Evolutionary conservation across 2,888 invertebrate genomes (phyloP).

Genomic region (Holacanthella duospinosa): DNA sequence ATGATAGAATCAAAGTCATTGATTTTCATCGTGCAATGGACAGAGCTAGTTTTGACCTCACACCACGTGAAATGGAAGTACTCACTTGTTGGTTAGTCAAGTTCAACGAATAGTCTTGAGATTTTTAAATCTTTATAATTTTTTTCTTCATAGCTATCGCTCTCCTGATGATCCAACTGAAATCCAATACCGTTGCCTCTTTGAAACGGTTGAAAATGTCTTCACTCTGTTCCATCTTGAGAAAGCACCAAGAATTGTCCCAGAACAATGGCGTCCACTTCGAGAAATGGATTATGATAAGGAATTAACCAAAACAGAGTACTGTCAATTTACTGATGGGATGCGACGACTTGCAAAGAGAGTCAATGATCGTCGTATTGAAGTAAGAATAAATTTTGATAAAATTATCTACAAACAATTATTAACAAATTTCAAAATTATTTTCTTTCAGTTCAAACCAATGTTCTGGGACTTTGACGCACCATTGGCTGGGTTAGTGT

Average conservation of each 20-base stretch:
- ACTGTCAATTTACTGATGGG: conserved; percentile 27
- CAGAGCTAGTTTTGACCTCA: conserved; percentile 54
- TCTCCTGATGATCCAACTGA: conserved; percentile 33
- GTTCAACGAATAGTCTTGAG: neutral
- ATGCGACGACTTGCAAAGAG: conserved; percentile 29
- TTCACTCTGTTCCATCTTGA: conserved; percentile 55
- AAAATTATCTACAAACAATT: neutral
- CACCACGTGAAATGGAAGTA: conserved; percentile 56
- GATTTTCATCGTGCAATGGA: conserved; percentile 63
- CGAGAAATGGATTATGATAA: conserved; percentile 36
- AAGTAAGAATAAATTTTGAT: conserved; percentile 15
- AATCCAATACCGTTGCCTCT: conserved; percentile 48
- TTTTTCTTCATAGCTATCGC: conserved; percentile 22
- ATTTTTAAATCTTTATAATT: neutral
- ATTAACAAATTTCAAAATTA: neutral
- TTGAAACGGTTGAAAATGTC: conserved; percentile 57
- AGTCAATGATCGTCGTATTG: conserved; percentile 24
- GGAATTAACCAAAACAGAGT: conserved; percentile 20
- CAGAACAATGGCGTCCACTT: conserved; percentile 41
- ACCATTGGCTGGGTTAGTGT: conserved; percentile 34
- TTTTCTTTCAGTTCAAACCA: conserved; percentile 30
- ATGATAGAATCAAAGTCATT: conserved; percentile 32
- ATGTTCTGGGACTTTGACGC: conserved; percentile 36
- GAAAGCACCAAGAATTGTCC: conserved; percentile 56
- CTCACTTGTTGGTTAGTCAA: conserved; percentile 62